Evolutionary conservation across 2,797 vertebrate genomes (phyloP).

Genomic region (Chromobotia macracanthus): DNA sequence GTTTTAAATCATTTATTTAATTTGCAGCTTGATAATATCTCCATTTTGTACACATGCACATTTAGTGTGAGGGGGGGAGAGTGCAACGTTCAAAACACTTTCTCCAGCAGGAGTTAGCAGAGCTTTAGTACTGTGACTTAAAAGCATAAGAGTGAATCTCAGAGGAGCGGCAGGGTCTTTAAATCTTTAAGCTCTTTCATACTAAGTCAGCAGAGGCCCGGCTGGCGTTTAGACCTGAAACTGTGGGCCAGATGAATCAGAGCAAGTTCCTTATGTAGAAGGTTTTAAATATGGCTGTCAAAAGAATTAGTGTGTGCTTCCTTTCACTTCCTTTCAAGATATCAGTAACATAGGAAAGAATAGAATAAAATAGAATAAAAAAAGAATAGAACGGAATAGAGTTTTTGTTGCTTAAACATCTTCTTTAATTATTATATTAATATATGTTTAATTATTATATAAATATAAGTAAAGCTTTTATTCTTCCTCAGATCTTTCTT

Average conservation of each 20-base stretch:
- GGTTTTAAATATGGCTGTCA: not conserved
- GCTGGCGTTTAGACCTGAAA: not conserved
- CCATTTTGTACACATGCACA: not conserved
- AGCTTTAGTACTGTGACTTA: not conserved
- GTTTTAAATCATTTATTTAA: not conserved
- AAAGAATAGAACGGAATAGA: too few relatives aligned
- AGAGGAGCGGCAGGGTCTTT: not conserved
- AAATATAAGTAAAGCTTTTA: too few relatives aligned
- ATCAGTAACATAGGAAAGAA: too few relatives aligned
- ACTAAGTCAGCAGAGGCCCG: not conserved
- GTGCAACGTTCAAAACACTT: not conserved
- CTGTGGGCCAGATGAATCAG: not conserved
- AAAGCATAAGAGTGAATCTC: not conserved
- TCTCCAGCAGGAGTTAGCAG: not conserved
- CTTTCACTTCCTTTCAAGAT: not conserved
- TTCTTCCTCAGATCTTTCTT: too few relatives aligned
- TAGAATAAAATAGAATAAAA: too few relatives aligned
- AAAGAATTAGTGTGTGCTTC: not conserved
- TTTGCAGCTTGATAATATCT: not conserved
- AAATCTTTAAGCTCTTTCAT: slow-evolving; percentile 12
- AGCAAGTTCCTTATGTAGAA: not conserved
- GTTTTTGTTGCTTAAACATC: too few relatives aligned
- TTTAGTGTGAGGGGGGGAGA: not conserved
- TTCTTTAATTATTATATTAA: too few relatives aligned
- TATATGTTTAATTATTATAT: too few relatives aligned